Evolutionary conservation across 2,113 vertebrate genomes (phyloP).

Genomic region (Leuciscus idus): DNA sequence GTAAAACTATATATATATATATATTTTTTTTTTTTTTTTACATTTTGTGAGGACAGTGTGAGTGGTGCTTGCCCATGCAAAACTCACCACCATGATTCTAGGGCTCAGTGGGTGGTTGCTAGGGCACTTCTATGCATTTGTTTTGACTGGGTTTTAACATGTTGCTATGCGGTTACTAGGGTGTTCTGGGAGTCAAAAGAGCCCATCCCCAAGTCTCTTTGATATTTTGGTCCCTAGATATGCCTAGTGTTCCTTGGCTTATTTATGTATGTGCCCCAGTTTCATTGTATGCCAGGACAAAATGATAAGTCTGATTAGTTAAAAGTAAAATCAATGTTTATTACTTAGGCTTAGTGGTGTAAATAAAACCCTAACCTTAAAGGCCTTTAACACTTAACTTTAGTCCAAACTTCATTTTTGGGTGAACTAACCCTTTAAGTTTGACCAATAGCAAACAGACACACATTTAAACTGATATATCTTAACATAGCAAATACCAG

Average conservation of each 20-base stretch:
- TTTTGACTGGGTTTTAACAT: neutral
- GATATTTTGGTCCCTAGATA: neutral
- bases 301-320: neutral
- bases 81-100: neutral
- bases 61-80: neutral
- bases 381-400: too few species aligned
- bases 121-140: neutral
- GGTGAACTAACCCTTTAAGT: neutral
- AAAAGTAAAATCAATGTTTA: neutral
- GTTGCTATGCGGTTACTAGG: neutral
- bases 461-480: neutral
- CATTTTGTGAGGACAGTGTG: neutral
- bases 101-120: slow-evolving; percentile 9
- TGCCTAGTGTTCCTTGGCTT: neutral
- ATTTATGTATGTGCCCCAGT: neutral
- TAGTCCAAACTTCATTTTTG: too few species aligned
- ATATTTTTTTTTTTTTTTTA: neutral
- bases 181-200: neutral
- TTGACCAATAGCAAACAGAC: neutral
- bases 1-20: neutral
- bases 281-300: neutral
- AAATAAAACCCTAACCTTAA: neutral
- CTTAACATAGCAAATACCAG: neutral
- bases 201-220: neutral
- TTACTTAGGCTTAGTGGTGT: neutral